Evolutionary conservation across 1,140 invertebrate species (phyloP).

Genomic region (Aphelinus certus): DNA sequence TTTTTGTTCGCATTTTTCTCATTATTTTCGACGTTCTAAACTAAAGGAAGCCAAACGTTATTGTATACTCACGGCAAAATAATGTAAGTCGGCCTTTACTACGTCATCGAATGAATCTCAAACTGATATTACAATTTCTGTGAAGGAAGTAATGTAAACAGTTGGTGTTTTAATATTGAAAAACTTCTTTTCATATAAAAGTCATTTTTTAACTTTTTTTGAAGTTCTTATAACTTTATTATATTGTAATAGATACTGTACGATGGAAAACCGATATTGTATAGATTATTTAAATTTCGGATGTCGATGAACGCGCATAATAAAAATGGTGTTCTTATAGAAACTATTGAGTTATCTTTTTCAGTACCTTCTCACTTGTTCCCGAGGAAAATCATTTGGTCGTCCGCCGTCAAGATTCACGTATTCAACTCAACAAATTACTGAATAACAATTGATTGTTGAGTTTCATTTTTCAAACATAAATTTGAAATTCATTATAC

Average conservation of each 20-base stretch:
- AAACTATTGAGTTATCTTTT: conserved; percentile 13
- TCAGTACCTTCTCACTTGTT: background rate
- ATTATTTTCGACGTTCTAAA: conserved; percentile 12
- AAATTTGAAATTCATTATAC: too few species aligned
- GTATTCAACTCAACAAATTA: too few species aligned
- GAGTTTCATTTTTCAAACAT: too few species aligned
- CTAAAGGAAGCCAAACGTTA: conserved; percentile 6
- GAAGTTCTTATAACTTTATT: conserved; percentile 34
- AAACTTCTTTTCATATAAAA: conserved; percentile 21
- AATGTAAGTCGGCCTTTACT: conserved; percentile 24
- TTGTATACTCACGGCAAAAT: conserved; percentile 14
- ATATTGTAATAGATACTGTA: conserved; percentile 18
- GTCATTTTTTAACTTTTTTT: conserved; percentile 34
- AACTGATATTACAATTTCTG: conserved; percentile 5
- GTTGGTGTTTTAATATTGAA: conserved; percentile 29
- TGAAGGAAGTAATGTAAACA: conserved; percentile 11
- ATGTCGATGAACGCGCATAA: conserved; percentile 46
- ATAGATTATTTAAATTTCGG: conserved; percentile 34
- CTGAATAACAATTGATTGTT: too few species aligned
- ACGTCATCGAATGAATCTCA: conserved; percentile 28
- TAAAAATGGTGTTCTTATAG: conserved; percentile 50
- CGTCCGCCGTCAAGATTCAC: too few species aligned
- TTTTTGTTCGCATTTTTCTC: conserved; percentile 30
- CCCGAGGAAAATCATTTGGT: background rate
- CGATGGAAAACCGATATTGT: conserved; percentile 24